Evolutionary conservation across 2,797 vertebrate species (phyloP).

Genomic region (Leuciscus waleckii): DNA sequence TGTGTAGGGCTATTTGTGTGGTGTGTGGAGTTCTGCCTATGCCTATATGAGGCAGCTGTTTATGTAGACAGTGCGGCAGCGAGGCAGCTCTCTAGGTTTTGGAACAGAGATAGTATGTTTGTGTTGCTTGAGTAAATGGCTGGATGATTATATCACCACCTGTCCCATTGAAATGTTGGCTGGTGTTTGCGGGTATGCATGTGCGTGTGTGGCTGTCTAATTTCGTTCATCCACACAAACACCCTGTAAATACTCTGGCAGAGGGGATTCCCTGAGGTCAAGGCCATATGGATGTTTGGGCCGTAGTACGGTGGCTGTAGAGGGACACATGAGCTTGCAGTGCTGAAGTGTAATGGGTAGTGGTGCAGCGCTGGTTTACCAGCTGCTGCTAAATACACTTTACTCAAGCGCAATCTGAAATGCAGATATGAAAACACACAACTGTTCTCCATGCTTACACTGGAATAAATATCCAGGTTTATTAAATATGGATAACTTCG

Average conservation of each 20-base stretch:
- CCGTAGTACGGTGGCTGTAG: conserved; percentile 25
- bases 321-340: conserved; percentile 43
- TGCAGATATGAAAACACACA: conserved; percentile 4
- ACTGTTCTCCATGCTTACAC: not conserved
- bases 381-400: conserved; percentile 32
- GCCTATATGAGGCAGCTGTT: not conserved
- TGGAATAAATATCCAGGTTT: not conserved
- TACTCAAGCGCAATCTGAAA: not conserved
- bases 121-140: conserved; percentile 50
- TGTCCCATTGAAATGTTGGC: conserved; percentile 39
- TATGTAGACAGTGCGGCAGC: not conserved
- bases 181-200: conserved; percentile 4
- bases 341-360: conserved; percentile 22
- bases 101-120: conserved; percentile 40
- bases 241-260: conserved; percentile 36
- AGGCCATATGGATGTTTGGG: conserved; percentile 57
- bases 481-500: not conserved
- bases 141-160: conserved; percentile 54
- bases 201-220: conserved; percentile 21
- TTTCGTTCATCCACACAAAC: conserved; percentile 30
- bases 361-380: conserved; percentile 1
- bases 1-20: conserved; percentile 7
- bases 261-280: conserved; percentile 47
- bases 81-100: conserved; percentile 21
- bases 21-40: not conserved